phyloP scores from a whole-genome alignment of 2,888 invertebrate species.

The Drosophila nr. medialis region DNA sequence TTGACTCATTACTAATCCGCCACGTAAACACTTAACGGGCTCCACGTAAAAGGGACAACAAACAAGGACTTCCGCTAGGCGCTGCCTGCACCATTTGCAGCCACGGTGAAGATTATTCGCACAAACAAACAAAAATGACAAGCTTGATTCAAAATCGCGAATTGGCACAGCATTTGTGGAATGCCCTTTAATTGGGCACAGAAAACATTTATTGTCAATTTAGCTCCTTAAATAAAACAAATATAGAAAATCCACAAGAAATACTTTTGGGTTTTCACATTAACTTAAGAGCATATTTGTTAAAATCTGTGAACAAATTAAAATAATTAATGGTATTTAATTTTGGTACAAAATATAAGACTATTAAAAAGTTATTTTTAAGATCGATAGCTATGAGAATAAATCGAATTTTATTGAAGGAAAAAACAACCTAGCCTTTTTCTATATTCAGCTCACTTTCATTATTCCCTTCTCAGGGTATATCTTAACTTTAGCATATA shows the following conservation, averaged over 20 bases:
- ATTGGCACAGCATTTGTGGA: conserved; percentile 22
- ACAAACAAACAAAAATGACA: conserved; percentile 38
- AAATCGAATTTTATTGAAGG: not conserved
- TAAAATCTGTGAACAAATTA: not conserved
- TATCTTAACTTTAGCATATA: not conserved
- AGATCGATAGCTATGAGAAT: not conserved
- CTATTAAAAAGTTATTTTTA: not conserved
- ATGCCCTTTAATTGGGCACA: conserved; percentile 24
- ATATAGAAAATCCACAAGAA: not conserved
- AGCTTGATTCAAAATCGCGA: conserved; percentile 28
- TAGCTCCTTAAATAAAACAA: not conserved
- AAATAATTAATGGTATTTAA: not conserved
- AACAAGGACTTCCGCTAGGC: conserved; percentile 67
- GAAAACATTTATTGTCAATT: not conserved
- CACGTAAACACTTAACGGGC: conserved; percentile 77
- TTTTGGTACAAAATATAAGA: not conserved
- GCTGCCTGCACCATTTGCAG: conserved; percentile 30
- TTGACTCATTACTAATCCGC: conserved; percentile 77
- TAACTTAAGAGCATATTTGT: not conserved
- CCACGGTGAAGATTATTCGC: conserved; percentile 43
- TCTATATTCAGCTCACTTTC: not conserved
- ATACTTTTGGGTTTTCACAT: not conserved
- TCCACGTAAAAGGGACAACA: conserved; percentile 43
- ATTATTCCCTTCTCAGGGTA: not conserved
- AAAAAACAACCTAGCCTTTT: not conserved